Evolutionary conservation across 2,888 invertebrate genomes (phyloP), one percentile per base, ranked within the genome.

Genomic region (Gryllus longicercus): DNA sequence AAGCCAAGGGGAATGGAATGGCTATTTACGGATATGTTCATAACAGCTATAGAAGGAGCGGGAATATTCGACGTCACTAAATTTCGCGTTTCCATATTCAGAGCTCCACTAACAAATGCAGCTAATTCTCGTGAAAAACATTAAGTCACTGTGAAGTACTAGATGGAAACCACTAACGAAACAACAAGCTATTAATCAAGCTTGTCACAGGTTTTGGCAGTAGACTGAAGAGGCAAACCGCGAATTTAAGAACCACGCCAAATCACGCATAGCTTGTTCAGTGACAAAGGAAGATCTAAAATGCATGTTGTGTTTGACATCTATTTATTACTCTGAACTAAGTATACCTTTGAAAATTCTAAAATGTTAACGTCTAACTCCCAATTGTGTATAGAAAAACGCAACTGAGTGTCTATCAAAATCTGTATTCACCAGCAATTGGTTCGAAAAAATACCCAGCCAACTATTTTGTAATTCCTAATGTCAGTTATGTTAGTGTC

Each of bases 1-100:
- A 80, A 51, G 74, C 74, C 77, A 51, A 77, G 74, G 50, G 63
- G 63, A 63, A 63, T 63, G 25, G 76, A 77, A 80, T 63, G 25
- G 77, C 80, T 80, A 80, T 80, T 80, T 80, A 80, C 77, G 77
- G 80, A 76, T 76, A 80, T 77, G 80, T 80, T 80, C 80, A 80
- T 80, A 76, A 80, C 63, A 38, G 77, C n/a, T 12, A 77, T 49
- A 14, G 50, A 49, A 77, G 49, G 63, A 63, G n/a, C n/a, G 63
- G 63, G 63, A 63, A 10, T 14, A 63, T 63, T 63, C 63, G 63
- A 3, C 3, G 63, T 18, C 14, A 50, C 51, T 78, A 78, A 74
- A 74, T 25, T 74, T 79, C 79, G 76, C 76, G 49, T 21, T 75
- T 75, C 76, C 75, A 76, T 51, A 50, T 79, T 76, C 75, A 76